phyloP scores from a whole-genome alignment of 1,140 invertebrate genomes.

The Drosophila parabipectinata region DNA sequence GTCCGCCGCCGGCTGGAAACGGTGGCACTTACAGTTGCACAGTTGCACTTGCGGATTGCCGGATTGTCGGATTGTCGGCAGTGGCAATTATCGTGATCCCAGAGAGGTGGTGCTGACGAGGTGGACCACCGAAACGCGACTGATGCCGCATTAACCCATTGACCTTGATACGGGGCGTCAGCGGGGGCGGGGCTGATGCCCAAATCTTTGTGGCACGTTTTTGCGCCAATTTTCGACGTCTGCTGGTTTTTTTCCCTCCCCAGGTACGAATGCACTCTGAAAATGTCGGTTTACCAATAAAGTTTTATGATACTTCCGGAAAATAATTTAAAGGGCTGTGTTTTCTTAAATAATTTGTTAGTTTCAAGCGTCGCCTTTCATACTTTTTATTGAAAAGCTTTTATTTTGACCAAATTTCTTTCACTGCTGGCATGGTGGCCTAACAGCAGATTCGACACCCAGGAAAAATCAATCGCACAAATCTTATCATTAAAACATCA shows the following conservation, averaged over 20 bases:
- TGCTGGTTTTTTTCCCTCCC: not conserved
- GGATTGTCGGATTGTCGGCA: constrained; percentile 28
- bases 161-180: constrained; percentile 67
- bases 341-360: too few relatives aligned
- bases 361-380: too few relatives aligned
- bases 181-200: constrained; percentile 30
- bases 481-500: constrained; percentile 83
- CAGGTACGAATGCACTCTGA: not conserved
- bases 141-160: constrained; percentile 71
- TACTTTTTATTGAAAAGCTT: too few relatives aligned
- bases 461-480: constrained; percentile 77
- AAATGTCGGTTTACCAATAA: not conserved
- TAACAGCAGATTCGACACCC: constrained; percentile 65
- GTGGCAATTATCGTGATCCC: constrained; percentile 75
- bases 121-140: constrained; percentile 32
- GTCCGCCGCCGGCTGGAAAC: constrained; percentile 57
- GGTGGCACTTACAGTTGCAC: constrained; percentile 80
- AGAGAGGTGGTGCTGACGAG: constrained; percentile 29
- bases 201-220: constrained; percentile 60
- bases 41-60: constrained; percentile 63
- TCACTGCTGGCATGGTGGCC: not conserved
- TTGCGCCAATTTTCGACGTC: constrained; percentile 50
- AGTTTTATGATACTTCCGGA: too few relatives aligned
- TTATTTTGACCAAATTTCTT: not conserved
- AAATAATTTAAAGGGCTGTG: too few relatives aligned